A percentile compares a stretch with the other conserved stretches of the same genome.
These are phyloP conservation scores for Turritopsis dohrnii DNA, from an alignment of 30 jellyfish, hydroid and myxozoan genomes.

Conservation along the genomic window DNA sequence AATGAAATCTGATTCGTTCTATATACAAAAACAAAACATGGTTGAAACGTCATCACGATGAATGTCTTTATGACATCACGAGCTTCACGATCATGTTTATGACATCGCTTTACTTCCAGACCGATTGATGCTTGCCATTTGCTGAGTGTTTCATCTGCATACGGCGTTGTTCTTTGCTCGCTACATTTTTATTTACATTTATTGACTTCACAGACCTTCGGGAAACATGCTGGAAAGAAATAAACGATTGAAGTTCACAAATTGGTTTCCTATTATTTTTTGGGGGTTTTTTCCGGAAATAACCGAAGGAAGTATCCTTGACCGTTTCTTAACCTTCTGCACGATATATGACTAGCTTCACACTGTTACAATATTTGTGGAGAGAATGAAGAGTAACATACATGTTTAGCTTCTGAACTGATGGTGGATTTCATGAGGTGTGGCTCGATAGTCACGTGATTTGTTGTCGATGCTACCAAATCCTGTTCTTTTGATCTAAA, in stretches of 20 bases:
- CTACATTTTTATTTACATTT: background rate
- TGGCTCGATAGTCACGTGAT: background rate
- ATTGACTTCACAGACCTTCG: background rate
- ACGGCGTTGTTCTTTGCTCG: background rate
- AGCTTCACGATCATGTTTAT: no score
- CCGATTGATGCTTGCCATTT: background rate
- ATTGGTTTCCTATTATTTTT: no score
- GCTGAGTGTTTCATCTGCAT: background rate
- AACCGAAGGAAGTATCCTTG: no score
- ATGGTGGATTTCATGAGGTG: background rate
- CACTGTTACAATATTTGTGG: no score
- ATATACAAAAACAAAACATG: no score
- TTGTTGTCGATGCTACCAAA: background rate
- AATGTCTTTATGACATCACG: no score
- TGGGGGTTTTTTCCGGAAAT: no score
- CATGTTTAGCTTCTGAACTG: background rate
- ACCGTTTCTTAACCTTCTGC: background rate
- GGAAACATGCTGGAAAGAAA: background rate
- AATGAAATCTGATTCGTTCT: no score
- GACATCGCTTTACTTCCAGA: background rate
- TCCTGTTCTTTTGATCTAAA: background rate
- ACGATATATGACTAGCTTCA: background rate
- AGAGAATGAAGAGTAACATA: no score
- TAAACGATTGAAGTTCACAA: background rate
- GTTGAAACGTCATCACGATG: no score